Evolutionary conservation across 1,140 invertebrate species (phyloP).

Genomic region (Campoletis sonorensis): DNA sequence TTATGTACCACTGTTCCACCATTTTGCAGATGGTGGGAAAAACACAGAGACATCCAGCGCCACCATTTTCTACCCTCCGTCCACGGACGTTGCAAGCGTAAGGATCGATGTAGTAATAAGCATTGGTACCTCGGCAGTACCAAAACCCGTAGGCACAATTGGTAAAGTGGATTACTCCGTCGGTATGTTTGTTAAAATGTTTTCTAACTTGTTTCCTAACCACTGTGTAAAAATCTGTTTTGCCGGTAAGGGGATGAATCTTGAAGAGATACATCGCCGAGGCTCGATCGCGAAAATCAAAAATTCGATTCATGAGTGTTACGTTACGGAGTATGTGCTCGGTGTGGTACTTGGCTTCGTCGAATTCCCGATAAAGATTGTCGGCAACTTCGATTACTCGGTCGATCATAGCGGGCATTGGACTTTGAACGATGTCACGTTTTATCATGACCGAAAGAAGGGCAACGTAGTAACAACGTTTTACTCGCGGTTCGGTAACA

Average conservation of each 20-base stretch:
- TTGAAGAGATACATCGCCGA: slow-evolving; percentile 57
- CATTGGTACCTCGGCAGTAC: slow-evolving; percentile 65
- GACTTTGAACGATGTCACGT: slow-evolving; percentile 69
- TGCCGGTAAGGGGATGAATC: slow-evolving; percentile 42
- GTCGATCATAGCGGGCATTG: slow-evolving; percentile 66
- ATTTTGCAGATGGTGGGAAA: slow-evolving; percentile 65
- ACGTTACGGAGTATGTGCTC: slow-evolving; percentile 68
- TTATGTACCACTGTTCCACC: slow-evolving; percentile 66
- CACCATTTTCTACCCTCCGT: slow-evolving; percentile 51
- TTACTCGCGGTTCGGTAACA: slow-evolving; percentile 65
- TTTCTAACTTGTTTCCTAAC: slow-evolving; percentile 61
- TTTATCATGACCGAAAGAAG: slow-evolving; percentile 67
- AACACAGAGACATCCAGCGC: slow-evolving; percentile 64
- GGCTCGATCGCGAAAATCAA: slow-evolving; percentile 69
- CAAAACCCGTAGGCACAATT: slow-evolving; percentile 75
- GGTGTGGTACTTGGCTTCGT: slow-evolving; percentile 62
- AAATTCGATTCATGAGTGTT: slow-evolving; percentile 68
- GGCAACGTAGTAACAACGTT: slow-evolving; percentile 72
- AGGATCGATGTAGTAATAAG: slow-evolving; percentile 72
- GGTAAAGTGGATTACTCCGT: slow-evolving; percentile 71
- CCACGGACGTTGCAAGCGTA: slow-evolving; percentile 67
- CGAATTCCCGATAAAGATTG: slow-evolving; percentile 63
- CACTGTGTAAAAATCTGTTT: slow-evolving; percentile 49
- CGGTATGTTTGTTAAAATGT: slow-evolving; percentile 59
- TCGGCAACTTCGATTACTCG: slow-evolving; percentile 67